Evolutionary conservation across 2,113 vertebrate species (phyloP), one percentile per base, ranked within the genome.

Genomic region (Burhinus bistriatus): DNA sequence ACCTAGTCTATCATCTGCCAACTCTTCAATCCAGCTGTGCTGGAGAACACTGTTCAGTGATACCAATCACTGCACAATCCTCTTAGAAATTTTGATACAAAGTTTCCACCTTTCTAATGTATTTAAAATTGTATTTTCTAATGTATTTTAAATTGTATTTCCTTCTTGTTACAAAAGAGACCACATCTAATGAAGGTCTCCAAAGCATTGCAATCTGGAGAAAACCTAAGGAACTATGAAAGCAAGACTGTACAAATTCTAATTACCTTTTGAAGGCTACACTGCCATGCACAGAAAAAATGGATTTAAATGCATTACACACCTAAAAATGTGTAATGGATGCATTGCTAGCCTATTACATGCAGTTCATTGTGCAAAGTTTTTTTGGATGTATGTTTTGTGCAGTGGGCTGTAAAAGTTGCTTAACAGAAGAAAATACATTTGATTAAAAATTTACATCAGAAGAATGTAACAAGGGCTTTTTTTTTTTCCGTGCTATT

Each of bases 401-500:
- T 81, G 94, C 94, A 73, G 40, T 25, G 76, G n/a, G 22, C 83
- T 83, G 93, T 76, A 88, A 95, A 96, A 96, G 85, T 79, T 94
- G 83, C 93, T 90, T 85, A 85, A 97, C 47, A 86, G 91, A 72
- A 97, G 85, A 88, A 97, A 97, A 96, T 42, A 71, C 51, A 90
- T 70, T 91, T 69, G 30, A 97, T 96, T 96, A 97, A 97, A 97
- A 97, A 97, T 97, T 97, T 95, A 97, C 80, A 92, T 82, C 49
- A 69, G 69, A 94, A 87, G n/a, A 90, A 72, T 25, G 57, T 49
- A 90, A 75, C 18, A 51, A 38, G 49, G 25, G 5, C 36, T 52
- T n/a, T 69, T 47, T 75, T 62, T 42, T 65, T 36, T 38, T 34
- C 30, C 55, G 75, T 95, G 75, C 62, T 80, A 19, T 90, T 95